Percentiles rank a stretch among this genome's conserved stretches.
Evolutionary conservation across 2,113 vertebrate species (phyloP).

Genomic region (Megaleporinus macrocephalus): DNA sequence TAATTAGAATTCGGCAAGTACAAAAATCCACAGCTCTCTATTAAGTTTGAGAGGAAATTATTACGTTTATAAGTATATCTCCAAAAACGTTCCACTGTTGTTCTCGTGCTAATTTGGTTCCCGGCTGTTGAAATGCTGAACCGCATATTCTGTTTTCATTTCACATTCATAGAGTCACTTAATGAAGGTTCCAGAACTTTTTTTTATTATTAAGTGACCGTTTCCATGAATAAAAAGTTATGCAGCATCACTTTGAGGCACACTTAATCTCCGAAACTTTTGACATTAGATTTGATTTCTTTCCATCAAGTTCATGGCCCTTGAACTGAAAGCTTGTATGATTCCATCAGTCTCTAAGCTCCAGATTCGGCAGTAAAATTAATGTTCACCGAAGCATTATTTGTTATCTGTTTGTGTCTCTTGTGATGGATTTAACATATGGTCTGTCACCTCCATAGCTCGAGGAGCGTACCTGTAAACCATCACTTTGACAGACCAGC

Average conservation of each 20-base stretch:
- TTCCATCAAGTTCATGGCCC: constrained; percentile 13
- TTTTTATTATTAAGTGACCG: background rate
- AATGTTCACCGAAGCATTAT: constrained; percentile 6
- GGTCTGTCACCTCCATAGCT: constrained; percentile 35
- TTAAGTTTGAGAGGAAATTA: background rate
- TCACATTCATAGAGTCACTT: background rate
- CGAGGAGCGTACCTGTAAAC: constrained; percentile 21
- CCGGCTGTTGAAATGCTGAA: background rate
- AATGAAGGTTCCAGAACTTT: background rate
- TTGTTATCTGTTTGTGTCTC: constrained; percentile 31
- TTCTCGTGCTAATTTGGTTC: background rate
- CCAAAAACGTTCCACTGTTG: constrained; percentile 14
- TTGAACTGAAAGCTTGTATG: background rate
- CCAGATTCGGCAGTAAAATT: background rate
- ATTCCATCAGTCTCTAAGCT: background rate
- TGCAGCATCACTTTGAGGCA: background rate
- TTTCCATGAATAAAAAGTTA: background rate
- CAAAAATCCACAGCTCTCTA: background rate
- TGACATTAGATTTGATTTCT: background rate
- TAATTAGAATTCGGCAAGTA: background rate
- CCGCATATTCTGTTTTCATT: background rate
- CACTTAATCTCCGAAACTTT: background rate
- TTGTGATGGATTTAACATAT: constrained; percentile 45
- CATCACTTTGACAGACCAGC: constrained; percentile 46
- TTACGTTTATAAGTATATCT: background rate